Evolutionary conservation across 2,113 vertebrate species (phyloP), one percentile per base, ranked within the genome.

Genomic region (Dromas ardeola): DNA sequence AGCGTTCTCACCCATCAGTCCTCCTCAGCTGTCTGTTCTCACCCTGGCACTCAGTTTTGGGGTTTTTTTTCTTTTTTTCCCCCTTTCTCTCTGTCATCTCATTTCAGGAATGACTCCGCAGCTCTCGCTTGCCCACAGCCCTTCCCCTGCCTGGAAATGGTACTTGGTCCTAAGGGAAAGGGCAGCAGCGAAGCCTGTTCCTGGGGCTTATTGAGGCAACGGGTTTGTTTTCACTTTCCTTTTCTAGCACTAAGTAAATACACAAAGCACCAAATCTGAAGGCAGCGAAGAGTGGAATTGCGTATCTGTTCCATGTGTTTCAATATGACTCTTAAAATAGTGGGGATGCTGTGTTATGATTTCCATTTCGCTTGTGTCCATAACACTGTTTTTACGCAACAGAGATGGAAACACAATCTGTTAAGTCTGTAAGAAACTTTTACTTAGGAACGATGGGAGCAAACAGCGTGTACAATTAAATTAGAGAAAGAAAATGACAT

Each of bases 341-440:
- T 50, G 56, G 88, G 81, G 82, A 91, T 86, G 82, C 86, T 85
- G 19, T 53, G 88, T 86, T 92, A 77, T 8, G 76, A 61, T 93
- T 97, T 96, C 91, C 86, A 90, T 81, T 79, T 81, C 27, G 0
- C 76, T 74, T 30, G 66, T 92, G 94, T 95, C 96, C 93, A 74
- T 74, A 86, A 74, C 56, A 84, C 92, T 81, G 90, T 79, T 92
- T 86, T 95, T 92, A 93, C 21, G 15, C 86, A 70, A 42, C 52
- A 92, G 88, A 86, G 92, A 93, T 81, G 94, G 97, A 97, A 97
- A 97, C 95, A 95, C 93, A 97, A 95, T 93, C 96, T 96, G 94
- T 93, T 92, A 78, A 74, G 72, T 84, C 97, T 95, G 56, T 61
- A 95, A 81, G 94, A 86, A 96, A 96, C 74, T 94, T 95, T 42